Conservation (phyloP, 2,888 invertebrate species). For the Pristionchus fissidentatus region DNA sequence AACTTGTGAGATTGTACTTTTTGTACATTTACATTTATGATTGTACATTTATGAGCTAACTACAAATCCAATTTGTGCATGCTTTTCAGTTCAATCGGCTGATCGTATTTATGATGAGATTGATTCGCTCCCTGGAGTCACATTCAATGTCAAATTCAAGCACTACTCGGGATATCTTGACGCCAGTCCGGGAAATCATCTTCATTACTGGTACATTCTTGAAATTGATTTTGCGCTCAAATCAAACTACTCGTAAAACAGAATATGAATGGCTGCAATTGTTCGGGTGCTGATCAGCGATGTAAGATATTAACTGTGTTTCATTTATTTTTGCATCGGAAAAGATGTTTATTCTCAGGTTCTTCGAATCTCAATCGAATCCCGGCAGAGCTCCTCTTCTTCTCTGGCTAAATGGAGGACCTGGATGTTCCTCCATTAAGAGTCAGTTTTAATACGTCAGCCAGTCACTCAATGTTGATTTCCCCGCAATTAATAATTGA, state of each 20-base stretch:
- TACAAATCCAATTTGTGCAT: not conserved
- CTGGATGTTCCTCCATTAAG: slow-evolving; percentile 77
- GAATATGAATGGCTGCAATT: no score
- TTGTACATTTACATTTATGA: no score
- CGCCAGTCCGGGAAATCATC: slow-evolving; percentile 67
- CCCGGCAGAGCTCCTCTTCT: slow-evolving; percentile 76
- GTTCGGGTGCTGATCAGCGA: no score
- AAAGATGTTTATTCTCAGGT: slow-evolving; percentile 70
- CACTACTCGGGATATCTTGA: slow-evolving; percentile 77
- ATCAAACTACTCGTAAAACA: no score
- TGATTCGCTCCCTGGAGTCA: slow-evolving; percentile 62
- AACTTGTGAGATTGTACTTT: no score
- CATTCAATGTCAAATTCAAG: slow-evolving; percentile 73
- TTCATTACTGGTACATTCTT: slow-evolving; percentile 77
- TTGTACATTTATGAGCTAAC: no score
- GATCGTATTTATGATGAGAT: slow-evolving; percentile 58
- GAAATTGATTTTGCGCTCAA: no score
- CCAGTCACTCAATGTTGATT: no score
- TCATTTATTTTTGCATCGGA: no score
- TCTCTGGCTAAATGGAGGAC: slow-evolving; percentile 77
- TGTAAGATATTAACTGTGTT: no score
- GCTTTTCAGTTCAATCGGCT: slow-evolving; percentile 47
- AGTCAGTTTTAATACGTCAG: no score
- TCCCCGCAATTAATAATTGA: no score
- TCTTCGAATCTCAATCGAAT: slow-evolving; percentile 76